Evolutionary conservation across 2,113 vertebrate species (phyloP).

Genomic region (Erpornis zantholeuca): DNA sequence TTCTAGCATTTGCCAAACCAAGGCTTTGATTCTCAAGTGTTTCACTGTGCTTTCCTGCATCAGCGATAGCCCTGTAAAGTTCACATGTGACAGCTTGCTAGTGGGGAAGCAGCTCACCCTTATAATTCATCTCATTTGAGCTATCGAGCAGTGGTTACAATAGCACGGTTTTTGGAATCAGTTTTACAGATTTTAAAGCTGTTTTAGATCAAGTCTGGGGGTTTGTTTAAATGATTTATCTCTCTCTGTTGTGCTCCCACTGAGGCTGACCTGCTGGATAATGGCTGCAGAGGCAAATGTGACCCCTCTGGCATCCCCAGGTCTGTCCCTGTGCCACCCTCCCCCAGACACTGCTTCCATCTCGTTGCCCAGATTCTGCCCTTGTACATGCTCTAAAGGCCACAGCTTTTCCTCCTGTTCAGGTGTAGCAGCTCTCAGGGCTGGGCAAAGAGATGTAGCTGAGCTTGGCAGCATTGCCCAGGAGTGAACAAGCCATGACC

Average conservation of each 20-base stretch:
- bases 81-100: slow-evolving; percentile 1
- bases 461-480: not conserved
- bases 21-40: slow-evolving; percentile 38
- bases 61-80: not conserved
- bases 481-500: not conserved
- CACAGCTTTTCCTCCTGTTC: not conserved
- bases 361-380: not conserved
- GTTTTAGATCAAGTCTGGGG: not conserved
- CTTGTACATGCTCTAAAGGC: not conserved
- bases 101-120: not conserved
- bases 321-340: not conserved
- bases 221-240: not conserved
- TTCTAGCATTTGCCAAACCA: slow-evolving; percentile 29
- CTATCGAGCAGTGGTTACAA: not conserved
- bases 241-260: not conserved
- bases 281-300: not conserved
- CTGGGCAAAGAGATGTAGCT: not conserved
- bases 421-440: not conserved
- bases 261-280: not conserved
- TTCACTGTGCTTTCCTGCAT: not conserved
- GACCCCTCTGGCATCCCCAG: too few species aligned
- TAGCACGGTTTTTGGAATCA: not conserved
- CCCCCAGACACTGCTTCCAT: not conserved
- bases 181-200: not conserved
- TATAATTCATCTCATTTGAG: slow-evolving; percentile 5